Conservation (phyloP, 1,140 invertebrate genomes). For the Heliconius congener region DNA sequence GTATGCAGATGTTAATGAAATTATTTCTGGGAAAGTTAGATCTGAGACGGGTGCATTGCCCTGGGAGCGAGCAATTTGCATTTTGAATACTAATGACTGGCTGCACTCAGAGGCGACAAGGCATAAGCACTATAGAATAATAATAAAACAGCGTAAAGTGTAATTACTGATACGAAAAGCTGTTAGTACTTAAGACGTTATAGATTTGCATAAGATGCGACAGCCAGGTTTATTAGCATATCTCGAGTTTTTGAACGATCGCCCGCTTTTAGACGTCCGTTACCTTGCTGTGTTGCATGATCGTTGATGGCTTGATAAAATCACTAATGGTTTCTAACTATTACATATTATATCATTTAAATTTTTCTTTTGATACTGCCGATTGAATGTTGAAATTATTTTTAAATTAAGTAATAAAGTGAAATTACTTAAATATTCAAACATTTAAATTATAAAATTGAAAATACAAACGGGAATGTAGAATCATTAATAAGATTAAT, state of each 20-base stretch:
- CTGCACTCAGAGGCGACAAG: conserved; percentile 60
- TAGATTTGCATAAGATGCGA: conserved; percentile 52
- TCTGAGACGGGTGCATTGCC: conserved; percentile 69
- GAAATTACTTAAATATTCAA: not conserved
- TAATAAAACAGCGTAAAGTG: conserved; percentile 66
- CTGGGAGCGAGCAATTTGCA: conserved; percentile 69
- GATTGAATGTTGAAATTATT: not conserved
- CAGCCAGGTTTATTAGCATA: conserved; percentile 42
- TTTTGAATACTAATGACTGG: conserved; percentile 74
- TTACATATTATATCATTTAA: not conserved
- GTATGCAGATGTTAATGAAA: conserved; percentile 75
- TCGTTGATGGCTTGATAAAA: conserved; percentile 25
- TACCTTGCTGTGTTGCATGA: conserved; percentile 26
- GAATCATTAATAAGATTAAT: not conserved
- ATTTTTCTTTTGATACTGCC: not conserved
- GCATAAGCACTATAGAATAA: conserved; percentile 58
- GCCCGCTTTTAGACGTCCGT: conserved; percentile 34
- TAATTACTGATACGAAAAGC: conserved; percentile 63
- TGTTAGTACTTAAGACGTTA: conserved; percentile 56
- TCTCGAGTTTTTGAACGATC: conserved; percentile 38
- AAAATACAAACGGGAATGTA: not conserved
- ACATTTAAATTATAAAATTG: not conserved
- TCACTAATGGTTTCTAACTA: conserved; percentile 16
- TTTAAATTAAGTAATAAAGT: too few species aligned
- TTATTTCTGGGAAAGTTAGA: conserved; percentile 74